phyloP scores from a whole-genome alignment of 2,113 vertebrate genomes.

The Lophura nycthemera region DNA sequence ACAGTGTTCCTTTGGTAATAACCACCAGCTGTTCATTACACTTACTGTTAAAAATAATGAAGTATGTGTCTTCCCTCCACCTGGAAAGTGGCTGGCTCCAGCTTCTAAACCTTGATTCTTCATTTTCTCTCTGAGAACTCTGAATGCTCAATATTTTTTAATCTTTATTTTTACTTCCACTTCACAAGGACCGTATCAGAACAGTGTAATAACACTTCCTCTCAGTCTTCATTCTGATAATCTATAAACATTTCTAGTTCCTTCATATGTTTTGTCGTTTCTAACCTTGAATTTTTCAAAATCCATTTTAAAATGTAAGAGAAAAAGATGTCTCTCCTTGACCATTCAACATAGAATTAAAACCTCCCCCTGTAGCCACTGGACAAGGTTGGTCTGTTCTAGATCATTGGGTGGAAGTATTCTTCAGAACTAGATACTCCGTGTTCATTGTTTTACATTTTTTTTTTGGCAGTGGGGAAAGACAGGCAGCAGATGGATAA shows the following conservation, averaged over 20 bases:
- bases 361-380: neutral
- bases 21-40: neutral
- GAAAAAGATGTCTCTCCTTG: neutral
- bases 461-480: neutral
- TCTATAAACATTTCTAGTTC: neutral
- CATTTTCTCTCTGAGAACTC: neutral
- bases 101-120: neutral
- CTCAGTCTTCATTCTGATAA: constrained; percentile 1
- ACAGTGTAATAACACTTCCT: neutral
- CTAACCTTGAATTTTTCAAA: neutral
- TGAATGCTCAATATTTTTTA: neutral
- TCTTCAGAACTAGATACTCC: neutral
- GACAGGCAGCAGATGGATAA: neutral
- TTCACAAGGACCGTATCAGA: neutral
- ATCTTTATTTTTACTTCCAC: neutral
- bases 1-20: neutral
- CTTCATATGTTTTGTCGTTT: neutral
- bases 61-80: neutral
- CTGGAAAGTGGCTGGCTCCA: neutral
- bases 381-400: neutral
- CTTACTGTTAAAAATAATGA: constrained; percentile 8
- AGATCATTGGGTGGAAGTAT: neutral
- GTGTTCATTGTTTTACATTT: neutral
- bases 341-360: neutral
- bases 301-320: neutral